phyloP scores from a whole-genome alignment of 2,113 vertebrate genomes.

The Chrysemys picta region DNA sequence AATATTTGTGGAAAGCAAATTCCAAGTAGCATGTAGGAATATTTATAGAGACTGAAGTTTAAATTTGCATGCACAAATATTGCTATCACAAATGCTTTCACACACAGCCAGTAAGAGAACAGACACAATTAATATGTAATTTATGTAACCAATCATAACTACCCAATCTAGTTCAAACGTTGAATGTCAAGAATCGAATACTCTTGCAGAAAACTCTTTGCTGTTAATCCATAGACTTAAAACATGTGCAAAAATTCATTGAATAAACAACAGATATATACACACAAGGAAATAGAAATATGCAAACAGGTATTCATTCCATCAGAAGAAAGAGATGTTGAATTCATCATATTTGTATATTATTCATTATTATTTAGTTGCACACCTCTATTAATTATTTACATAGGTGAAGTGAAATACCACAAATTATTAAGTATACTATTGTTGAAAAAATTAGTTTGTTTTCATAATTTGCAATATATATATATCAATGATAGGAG shows the following conservation, averaged over 20 bases:
- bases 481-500: neutral
- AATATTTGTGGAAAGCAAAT: neutral
- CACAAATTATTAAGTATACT: neutral
- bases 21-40: neutral
- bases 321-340: neutral
- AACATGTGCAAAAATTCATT: neutral
- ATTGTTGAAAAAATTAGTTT: neutral
- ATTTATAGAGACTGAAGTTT: neutral
- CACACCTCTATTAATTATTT: neutral
- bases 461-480: neutral
- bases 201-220: neutral
- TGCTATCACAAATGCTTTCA: neutral
- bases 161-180: neutral
- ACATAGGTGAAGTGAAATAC: neutral
- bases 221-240: neutral
- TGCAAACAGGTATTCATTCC: neutral
- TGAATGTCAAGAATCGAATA: neutral
- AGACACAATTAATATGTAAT: neutral
- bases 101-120: neutral
- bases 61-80: neutral
- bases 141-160: neutral
- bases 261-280: neutral
- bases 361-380: neutral
- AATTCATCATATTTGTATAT: neutral
- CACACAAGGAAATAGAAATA: neutral